phyloP scores from a whole-genome alignment of 2,797 vertebrate species.

The Cottoperca gobio region DNA sequence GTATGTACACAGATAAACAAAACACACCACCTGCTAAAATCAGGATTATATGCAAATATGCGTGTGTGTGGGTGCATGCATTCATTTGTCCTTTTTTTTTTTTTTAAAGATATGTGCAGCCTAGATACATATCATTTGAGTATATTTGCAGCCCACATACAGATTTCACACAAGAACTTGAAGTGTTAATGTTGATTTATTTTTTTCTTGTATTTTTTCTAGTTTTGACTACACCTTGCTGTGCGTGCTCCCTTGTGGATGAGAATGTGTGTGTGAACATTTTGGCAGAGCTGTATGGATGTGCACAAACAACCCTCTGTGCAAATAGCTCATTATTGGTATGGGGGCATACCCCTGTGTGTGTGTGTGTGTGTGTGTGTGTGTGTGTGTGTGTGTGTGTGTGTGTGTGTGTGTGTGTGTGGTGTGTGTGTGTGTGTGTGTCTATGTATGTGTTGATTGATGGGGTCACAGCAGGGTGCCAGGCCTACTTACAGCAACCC shows the following conservation, averaged over 20 bases:
- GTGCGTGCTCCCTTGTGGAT: constrained; percentile 48
- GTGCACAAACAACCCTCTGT: constrained; percentile 76
- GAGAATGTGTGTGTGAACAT: constrained; percentile 37
- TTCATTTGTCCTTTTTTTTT: constrained; percentile 27
- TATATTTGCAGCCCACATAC: constrained; percentile 52
- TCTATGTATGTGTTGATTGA: constrained; percentile 73
- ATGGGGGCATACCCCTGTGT: constrained; percentile 38
- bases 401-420: constrained; percentile 58
- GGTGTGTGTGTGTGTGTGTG: constrained; percentile 45
- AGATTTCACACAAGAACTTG: constrained; percentile 28
- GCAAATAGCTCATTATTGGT: constrained; percentile 81
- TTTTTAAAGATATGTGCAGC: constrained; percentile 46
- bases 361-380: constrained; percentile 35
- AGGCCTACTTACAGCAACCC: constrained; percentile 71
- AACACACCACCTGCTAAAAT: constrained; percentile 1
- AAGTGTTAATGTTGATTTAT: constrained; percentile 40
- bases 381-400: constrained; percentile 38
- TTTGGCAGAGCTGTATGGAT: constrained; percentile 59
- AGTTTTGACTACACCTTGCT: constrained; percentile 49
- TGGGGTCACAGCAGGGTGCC: constrained; percentile 80
- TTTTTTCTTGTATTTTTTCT: constrained; percentile 18
- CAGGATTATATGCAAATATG: neutral
- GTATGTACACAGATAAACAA: constrained; percentile 20
- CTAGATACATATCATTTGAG: constrained; percentile 74
- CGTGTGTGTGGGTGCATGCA: neutral